Base-by-base conservation (phyloP, 2,113 vertebrate species). In the Clinocottus analis region DNA sequence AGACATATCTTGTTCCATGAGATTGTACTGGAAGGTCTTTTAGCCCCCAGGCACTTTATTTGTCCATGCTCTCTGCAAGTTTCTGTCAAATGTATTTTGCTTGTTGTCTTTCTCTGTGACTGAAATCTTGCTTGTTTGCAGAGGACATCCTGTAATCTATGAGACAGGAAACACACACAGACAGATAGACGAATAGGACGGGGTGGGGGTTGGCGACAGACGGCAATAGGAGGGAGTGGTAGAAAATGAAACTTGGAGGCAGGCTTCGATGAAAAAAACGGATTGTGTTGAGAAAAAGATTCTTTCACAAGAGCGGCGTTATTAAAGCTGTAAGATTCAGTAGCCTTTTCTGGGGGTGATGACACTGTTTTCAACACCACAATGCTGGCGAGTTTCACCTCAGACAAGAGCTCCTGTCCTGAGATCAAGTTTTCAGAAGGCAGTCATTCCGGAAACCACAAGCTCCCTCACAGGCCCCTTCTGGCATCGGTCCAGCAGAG, bases 71-170 rank as follows among this genome's bases (percentile, higher is more conserved):
- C 51, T 70, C 21, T 49, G 8, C 43, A 76, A 59, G 58, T 70
- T 60, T 88, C 70, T 63, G 61, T 70, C 29, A 16, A 14, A 31
- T 63, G 76, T 10, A 8, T 80, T 63, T 49, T 65, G 49, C 75
- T 83, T 73, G 61, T 53, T 80, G 68, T 41, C 53, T 75, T 81
- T 68, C 35, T 79, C 35, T 72, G 37, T 21, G 43, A 43, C 71
- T 77, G 73, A 77, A 84, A 66, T 87, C 59, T 62, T 71, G 78
- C 79, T 86, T 89, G 85, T 93, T 93, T 91, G 82, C 75, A 82
- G 80, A 91, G 75, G 82, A 92, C 84, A 87, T 93, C 90, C 93
- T 87, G 90, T 84, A 82, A 93, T 91, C 90, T 85, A 56, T 78
- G 84, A 86, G 85, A 92, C 87, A 89, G 92, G 91, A 93, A 93